Evolutionary conservation across 2,888 invertebrate genomes (phyloP), one percentile per base, ranked within the genome.

Genomic region (Trissolcus japonicus): DNA sequence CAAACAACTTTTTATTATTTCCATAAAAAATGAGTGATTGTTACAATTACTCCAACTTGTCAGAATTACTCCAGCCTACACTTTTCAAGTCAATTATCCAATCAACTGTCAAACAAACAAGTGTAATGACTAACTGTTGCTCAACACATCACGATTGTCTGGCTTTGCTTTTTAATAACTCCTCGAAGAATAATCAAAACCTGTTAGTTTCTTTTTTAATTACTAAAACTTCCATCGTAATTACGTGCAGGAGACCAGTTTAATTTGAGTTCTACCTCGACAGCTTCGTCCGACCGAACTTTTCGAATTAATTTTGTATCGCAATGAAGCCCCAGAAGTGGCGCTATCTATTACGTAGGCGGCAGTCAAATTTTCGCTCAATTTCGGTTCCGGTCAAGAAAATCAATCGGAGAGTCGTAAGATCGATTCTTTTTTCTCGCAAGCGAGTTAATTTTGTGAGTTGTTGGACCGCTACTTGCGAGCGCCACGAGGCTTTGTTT

Each of bases 141-240:
- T 57, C 66, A 67, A 78, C 59, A 46, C 67, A 51, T 62, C 61
- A 41, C 62, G 51, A 71, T 57, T 63, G 56, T 29, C 1, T 35
- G 35, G 21, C 59, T 56, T 61, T 50, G 55, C 35, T 11, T 60
- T 79, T 73, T 79, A 72, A 79, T 79, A 79, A 69, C 79, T 76
- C 61, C 65, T 75, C 48, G 56, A 79, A 76, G 76, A 78, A 68
- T 61, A 73, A 68, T 48, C 55, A 9, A 14, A 51, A 54, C 50
- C 62, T 59, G 63, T 65, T 71, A 61, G 55, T 78, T 78, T n/a
- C n/a, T n/a, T 78, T 35, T 75, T 78, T 75, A 78, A 78, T 78
- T 78, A 75, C 63, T 25, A 75, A n/a, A 79, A 79, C 72, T 79
- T 79, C 72, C 60, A 41, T 57, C 68, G 66, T 72, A 75, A 78